Percentiles rank a stretch among this genome's conserved stretches.
phyloP scores from a whole-genome alignment of 2,888 invertebrate genomes.

The Biston stratarius region DNA sequence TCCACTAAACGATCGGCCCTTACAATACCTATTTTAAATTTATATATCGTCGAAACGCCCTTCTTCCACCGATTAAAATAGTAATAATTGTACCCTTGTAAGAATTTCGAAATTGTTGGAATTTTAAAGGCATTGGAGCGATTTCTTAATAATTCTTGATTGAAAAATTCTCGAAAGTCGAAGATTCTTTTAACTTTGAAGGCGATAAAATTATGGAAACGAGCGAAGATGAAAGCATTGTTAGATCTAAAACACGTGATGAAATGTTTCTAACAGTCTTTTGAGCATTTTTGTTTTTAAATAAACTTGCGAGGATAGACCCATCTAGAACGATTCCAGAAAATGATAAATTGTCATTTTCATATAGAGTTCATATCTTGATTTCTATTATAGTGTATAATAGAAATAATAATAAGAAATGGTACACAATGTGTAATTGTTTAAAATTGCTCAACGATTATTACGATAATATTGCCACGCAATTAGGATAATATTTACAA shows the following conservation, averaged over 20 bases:
- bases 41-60: no score
- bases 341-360: not conserved
- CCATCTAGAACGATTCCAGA: not conserved
- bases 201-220: not conserved
- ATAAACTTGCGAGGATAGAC: not conserved
- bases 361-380: not conserved
- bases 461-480: slow-evolving; percentile 12
- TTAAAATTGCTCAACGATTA: slow-evolving; percentile 3
- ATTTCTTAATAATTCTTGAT: slow-evolving; percentile 4
- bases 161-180: slow-evolving; percentile 6
- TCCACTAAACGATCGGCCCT: slow-evolving; percentile 23
- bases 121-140: slow-evolving; percentile 17
- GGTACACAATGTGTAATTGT: not conserved
- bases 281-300: not conserved
- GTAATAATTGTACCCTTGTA: slow-evolving; percentile 11
- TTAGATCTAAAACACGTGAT: slow-evolving; percentile 2
- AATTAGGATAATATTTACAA: slow-evolving; percentile 17
- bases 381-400: not conserved
- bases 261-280: not conserved
- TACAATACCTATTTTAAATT: slow-evolving; percentile 25
- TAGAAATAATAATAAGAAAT: not conserved
- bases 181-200: slow-evolving; percentile 1
- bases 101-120: not conserved
- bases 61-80: slow-evolving; percentile 3
- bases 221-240: slow-evolving; percentile 4